Evolutionary conservation across 2,113 vertebrate genomes (phyloP), one percentile per base, ranked within the genome.

Genomic region (Neotoma lepida): DNA sequence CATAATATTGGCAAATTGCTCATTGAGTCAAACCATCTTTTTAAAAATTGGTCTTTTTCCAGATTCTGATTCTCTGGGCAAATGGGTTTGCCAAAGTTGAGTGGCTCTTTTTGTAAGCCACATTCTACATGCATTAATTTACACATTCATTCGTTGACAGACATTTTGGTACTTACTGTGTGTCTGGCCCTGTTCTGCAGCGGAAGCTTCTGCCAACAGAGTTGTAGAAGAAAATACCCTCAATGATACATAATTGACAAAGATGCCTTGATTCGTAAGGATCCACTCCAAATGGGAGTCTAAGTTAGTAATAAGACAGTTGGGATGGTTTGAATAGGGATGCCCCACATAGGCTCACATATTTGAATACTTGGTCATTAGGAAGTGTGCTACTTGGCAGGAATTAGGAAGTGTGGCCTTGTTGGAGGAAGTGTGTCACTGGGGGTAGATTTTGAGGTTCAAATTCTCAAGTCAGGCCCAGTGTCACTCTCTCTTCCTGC

Each of bases 11-110:
- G 33, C 39, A 86, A 93, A 77, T 85, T 84, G 58, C 33, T 93
- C 85, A 73, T 41, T 91, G 35, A 85, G 3, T 73, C 41, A 95
- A 82, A 51, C 81, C 15, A 78, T 39, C 88, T 94, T 87, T 68
- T 24, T 54, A 4, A 54, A 28, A 80, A 85, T 51, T 58, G 15
- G 2, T 90, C 73, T 90, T 7, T 22, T 51, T 96, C 39, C 73
- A 77, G 41, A 71, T 94, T 95, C 78, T 28, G 44, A 93, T 93
- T 56, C 9, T 30, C 26, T 9, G 76, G 77, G 68, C 39, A 85
- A 92, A 95, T 14, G n/a, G 64, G 35, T 88, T 92, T 92, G 77
- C 58, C 73, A 88, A 88, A 87, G 44, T 76, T 76, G 64, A 92
- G 61, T 63, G 89, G 24, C 30, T 77, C 56, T 61, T 64, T 96